phyloP scores from a whole-genome alignment of 2,888 invertebrate genomes.

The Drosophila glabriapex region DNA sequence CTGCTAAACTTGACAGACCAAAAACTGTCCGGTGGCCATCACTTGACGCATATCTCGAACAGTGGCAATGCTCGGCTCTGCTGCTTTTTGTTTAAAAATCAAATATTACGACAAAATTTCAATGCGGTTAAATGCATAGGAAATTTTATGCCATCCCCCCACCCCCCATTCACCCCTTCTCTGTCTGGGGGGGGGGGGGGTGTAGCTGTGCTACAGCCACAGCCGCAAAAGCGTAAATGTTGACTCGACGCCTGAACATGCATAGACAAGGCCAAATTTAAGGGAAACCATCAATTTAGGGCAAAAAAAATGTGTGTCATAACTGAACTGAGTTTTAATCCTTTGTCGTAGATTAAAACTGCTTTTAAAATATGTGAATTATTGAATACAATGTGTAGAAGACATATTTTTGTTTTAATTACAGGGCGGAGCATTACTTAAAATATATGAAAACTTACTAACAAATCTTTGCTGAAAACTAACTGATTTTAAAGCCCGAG shows the following conservation, averaged over 20 bases:
- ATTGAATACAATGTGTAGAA: neutral
- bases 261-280: slow-evolving; percentile 13
- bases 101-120: slow-evolving; percentile 81
- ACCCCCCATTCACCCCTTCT: too few species aligned
- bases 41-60: slow-evolving; percentile 56
- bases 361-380: neutral
- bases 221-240: slow-evolving; percentile 79
- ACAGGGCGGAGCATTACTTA: neutral
- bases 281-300: neutral
- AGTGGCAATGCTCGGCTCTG: slow-evolving; percentile 11
- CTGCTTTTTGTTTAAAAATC: slow-evolving; percentile 75
- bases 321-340: neutral
- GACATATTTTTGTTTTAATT: neutral
- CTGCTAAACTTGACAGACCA: slow-evolving; percentile 33
- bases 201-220: slow-evolving; percentile 36
- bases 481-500: too few species aligned
- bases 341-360: neutral
- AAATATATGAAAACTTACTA: neutral
- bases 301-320: neutral
- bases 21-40: slow-evolving; percentile 45
- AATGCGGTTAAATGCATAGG: slow-evolving; percentile 80
- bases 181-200: rapidly evolving
- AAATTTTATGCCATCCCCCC: slow-evolving; percentile 67
- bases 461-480: neutral
- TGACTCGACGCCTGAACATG: slow-evolving; percentile 56